Evolutionary conservation across 37 sponge, comb jelly and placozoan genomes (phyloP).

Genomic region (Spongilla lacustris): DNA sequence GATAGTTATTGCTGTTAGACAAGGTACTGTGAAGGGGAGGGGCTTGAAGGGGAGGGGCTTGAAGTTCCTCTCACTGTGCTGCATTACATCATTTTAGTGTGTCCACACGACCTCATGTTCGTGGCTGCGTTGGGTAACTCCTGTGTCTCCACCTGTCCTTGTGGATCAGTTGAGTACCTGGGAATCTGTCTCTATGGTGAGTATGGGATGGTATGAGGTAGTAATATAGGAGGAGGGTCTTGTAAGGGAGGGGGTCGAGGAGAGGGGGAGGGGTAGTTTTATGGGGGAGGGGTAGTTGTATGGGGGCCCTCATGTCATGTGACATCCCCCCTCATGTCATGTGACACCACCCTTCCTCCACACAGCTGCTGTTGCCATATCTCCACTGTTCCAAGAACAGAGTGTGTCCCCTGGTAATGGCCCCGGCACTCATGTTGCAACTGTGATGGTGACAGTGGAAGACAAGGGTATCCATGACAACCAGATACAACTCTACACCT

Average conservation of each 20-base stretch:
- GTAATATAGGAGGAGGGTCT: background rate
- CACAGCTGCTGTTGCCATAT: background rate
- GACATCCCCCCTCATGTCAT: background rate
- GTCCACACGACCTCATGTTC: background rate
- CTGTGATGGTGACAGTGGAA: background rate
- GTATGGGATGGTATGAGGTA: background rate
- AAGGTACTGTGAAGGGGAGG: background rate
- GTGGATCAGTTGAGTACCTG: background rate
- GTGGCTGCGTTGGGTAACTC: background rate
- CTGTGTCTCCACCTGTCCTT: background rate
- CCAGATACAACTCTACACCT: background rate
- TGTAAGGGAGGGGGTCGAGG: background rate
- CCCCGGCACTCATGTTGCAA: background rate
- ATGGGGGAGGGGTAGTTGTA: too few relatives aligned
- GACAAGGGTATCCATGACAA: background rate
- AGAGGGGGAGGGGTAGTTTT: background rate
- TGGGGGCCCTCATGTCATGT: background rate
- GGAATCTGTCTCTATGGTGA: background rate
- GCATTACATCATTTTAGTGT: background rate
- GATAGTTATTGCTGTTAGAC: background rate
- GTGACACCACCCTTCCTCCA: background rate
- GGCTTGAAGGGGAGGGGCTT: background rate
- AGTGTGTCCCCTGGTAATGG: background rate
- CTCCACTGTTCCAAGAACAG: background rate
- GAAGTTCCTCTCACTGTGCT: background rate